Percentiles rank a stretch among this genome's conserved stretches.
These are phyloP conservation scores for Dendrolimus houi DNA, from an alignment of 2,888 invertebrate species.

Conservation along the genomic window DNA sequence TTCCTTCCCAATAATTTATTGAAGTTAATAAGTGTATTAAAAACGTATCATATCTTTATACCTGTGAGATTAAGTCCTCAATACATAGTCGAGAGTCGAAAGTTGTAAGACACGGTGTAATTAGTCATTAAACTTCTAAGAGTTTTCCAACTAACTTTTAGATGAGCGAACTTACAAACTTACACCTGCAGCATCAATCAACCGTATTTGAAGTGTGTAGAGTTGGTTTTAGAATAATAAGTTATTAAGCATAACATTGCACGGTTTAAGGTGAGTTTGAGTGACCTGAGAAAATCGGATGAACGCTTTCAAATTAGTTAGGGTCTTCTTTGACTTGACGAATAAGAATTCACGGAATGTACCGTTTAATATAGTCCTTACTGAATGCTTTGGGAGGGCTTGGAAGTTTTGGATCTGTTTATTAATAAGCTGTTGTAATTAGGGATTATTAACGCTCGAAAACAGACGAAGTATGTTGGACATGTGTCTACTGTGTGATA, in stretches of 20 bases:
- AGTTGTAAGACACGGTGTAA: constrained; percentile 11
- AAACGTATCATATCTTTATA: background rate
- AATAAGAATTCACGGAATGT: constrained; percentile 5
- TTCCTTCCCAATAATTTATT: too few relatives aligned
- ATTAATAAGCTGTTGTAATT: background rate
- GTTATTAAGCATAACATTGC: background rate
- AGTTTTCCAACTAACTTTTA: constrained; percentile 15
- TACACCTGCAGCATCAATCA: too few relatives aligned
- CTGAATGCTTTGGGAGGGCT: background rate
- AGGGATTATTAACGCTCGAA: too few relatives aligned
- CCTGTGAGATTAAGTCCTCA: background rate
- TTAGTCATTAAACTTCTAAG: constrained; percentile 33
- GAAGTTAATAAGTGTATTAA: too few relatives aligned
- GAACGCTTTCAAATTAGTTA: background rate
- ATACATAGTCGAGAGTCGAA: background rate
- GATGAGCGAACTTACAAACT: background rate
- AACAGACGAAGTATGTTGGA: too few relatives aligned
- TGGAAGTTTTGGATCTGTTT: background rate
- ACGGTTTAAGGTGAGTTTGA: background rate
- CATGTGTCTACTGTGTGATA: too few relatives aligned
- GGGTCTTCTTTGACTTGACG: background rate
- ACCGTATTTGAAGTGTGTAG: too few relatives aligned
- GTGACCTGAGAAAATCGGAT: constrained; percentile 5
- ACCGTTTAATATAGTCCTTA: background rate
- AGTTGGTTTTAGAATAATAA: too few relatives aligned